These are phyloP conservation scores for Branchipolynoe longqiensis DNA, from an alignment of 2,888 invertebrate species.

Conservation along the genomic window DNA sequence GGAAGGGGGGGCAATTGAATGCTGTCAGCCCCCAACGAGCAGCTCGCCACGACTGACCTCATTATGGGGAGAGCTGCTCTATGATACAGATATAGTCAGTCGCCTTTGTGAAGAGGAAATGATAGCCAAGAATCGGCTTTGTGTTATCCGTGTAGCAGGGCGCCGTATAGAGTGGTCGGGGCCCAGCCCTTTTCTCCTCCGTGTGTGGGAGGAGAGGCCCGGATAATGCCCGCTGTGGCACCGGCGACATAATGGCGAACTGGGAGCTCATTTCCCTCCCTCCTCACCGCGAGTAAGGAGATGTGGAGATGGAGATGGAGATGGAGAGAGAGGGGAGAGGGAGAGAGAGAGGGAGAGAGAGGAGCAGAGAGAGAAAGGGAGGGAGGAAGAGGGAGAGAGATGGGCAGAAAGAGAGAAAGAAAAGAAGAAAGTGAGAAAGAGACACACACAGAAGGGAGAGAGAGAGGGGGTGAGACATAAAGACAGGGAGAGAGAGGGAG, in stretches of 20 bases:
- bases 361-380: too few species aligned
- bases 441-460: too few species aligned
- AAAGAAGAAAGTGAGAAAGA: too few species aligned
- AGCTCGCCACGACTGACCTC: slow-evolving; percentile 39
- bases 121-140: slow-evolving; percentile 13
- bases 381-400: too few species aligned
- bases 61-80: slow-evolving; percentile 15
- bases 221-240: not conserved
- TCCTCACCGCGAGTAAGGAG: not conserved
- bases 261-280: not conserved
- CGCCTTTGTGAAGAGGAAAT: slow-evolving; percentile 13
- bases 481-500: too few species aligned
- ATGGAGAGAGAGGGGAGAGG: too few species aligned
- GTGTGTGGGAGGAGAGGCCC: not conserved
- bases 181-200: not conserved
- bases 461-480: too few species aligned
- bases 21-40: slow-evolving; percentile 39
- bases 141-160: not conserved
- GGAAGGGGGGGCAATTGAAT: slow-evolving; percentile 39
- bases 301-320: slow-evolving; percentile 2
- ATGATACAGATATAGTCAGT: slow-evolving; percentile 22
- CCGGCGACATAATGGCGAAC: not conserved
- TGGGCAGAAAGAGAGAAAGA: not conserved
- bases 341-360: too few species aligned
- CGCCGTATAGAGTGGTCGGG: not conserved